These are phyloP conservation scores for Hydrophis major DNA, from an alignment of 2,797 vertebrate genomes.

Conservation along the genomic window DNA sequence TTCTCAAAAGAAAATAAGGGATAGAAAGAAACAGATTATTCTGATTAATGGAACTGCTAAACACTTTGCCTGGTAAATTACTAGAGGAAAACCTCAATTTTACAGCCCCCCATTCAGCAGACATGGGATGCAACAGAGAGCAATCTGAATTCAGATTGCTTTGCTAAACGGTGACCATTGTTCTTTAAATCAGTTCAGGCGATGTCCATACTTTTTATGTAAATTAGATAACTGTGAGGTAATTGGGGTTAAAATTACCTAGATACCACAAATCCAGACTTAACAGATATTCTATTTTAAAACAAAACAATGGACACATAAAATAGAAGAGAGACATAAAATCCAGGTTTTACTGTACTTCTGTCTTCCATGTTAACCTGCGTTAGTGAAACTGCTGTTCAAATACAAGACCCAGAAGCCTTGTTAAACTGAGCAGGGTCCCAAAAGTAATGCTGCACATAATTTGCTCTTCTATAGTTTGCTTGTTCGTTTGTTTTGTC, in stretches of 20 bases:
- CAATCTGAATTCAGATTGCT: neutral
- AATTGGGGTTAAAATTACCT: neutral
- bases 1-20: constrained; percentile 1
- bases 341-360: neutral
- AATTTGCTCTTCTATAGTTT: no score
- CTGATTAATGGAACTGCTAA: neutral
- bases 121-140: neutral
- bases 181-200: neutral
- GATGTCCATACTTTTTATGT: neutral
- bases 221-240: neutral
- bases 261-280: neutral
- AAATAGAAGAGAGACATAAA: neutral
- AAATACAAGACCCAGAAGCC: neutral
- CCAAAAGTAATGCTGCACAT: neutral
- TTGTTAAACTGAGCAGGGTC: neutral
- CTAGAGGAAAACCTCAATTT: neutral
- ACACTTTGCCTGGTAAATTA: neutral
- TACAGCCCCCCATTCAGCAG: neutral
- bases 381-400: neutral
- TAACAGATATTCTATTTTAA: neutral
- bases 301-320: neutral
- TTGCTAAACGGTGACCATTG: neutral
- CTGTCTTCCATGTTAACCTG: neutral
- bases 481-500: neutral
- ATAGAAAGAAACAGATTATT: neutral